phyloP scores from a whole-genome alignment of 2,797 vertebrate species.

The Platyrinchus mystaceus region DNA sequence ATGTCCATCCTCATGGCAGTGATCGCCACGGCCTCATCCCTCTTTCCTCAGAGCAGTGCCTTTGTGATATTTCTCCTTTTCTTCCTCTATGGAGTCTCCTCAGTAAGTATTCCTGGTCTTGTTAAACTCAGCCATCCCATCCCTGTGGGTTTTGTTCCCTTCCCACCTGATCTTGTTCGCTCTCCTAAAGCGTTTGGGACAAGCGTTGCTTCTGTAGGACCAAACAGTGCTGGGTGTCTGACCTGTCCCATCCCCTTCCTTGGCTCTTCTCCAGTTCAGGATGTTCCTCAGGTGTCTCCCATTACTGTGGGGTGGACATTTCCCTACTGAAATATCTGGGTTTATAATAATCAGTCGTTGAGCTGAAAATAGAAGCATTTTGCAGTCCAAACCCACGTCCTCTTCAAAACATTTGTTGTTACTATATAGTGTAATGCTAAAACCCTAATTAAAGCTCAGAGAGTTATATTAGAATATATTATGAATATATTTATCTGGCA shows the following conservation, averaged over 20 bases:
- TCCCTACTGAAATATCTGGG: not conserved
- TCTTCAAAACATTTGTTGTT: not conserved
- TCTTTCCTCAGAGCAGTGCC: constrained; percentile 92
- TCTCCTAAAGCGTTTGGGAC: not conserved
- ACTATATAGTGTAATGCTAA: not conserved
- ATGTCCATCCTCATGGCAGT: constrained; percentile 95
- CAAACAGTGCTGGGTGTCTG: fast-evolving
- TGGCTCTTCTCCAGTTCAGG: fast-evolving
- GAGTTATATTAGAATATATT: not conserved
- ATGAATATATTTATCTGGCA: not conserved
- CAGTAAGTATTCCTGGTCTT: constrained; percentile 80
- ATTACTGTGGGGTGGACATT: fast-evolving
- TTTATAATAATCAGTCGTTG: not conserved
- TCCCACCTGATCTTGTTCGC: not conserved
- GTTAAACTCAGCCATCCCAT: fast-evolving
- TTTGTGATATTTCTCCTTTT: constrained; percentile 91
- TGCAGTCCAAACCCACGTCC: not conserved
- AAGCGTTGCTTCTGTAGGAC: fast-evolving
- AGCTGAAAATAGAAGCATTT: not conserved
- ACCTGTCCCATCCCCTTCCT: not conserved
- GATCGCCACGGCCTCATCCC: constrained; percentile 89
- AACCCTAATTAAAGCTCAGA: not conserved
- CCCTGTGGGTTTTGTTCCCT: not conserved
- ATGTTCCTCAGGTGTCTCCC: not conserved
- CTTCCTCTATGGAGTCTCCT: constrained; percentile 94